Percentiles rank a stretch among this genome's conserved stretches.
Conservation (phyloP, 2,113 vertebrate genomes). For the Peromyscus leucopus region DNA sequence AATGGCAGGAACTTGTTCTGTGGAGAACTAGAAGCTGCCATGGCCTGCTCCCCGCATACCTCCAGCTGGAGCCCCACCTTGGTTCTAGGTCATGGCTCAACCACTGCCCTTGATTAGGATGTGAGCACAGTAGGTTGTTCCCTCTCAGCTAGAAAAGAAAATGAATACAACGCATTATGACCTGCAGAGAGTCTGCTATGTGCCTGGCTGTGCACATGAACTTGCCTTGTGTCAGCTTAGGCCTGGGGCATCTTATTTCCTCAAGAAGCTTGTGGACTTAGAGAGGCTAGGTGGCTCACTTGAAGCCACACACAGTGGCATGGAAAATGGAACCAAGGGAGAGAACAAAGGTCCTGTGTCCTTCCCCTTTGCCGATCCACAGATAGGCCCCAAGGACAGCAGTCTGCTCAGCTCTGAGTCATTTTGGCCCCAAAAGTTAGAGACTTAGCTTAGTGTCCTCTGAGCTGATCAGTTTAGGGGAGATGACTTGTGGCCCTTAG, state of each 20-base stretch:
- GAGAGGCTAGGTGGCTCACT: not conserved
- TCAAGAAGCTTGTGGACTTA: not conserved
- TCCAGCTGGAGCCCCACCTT: not conserved
- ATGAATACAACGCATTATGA: not conserved
- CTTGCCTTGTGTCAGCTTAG: not conserved
- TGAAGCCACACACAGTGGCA: not conserved
- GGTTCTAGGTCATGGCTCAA: fast-evolving
- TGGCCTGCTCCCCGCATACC: not conserved
- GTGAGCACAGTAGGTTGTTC: not conserved
- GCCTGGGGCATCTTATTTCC: not conserved
- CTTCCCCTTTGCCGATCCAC: not conserved
- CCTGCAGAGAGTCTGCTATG: not conserved
- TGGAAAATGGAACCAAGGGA: not conserved
- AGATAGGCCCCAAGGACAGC: not conserved
- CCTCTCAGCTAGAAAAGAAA: not conserved
- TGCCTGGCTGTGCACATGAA: not conserved
- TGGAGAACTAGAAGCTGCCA: not conserved
- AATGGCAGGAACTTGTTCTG: not conserved
- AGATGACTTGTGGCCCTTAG: slow-evolving; percentile 34
- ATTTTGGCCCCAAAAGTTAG: not conserved
- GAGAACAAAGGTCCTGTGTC: not conserved
- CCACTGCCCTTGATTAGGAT: not conserved
- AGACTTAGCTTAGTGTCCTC: slow-evolving; percentile 25
- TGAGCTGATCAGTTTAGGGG: not conserved
- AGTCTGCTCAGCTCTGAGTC: not conserved